Conservation (phyloP, 92 coral and sea anemone genomes). For the Siderastrea radians region DNA sequence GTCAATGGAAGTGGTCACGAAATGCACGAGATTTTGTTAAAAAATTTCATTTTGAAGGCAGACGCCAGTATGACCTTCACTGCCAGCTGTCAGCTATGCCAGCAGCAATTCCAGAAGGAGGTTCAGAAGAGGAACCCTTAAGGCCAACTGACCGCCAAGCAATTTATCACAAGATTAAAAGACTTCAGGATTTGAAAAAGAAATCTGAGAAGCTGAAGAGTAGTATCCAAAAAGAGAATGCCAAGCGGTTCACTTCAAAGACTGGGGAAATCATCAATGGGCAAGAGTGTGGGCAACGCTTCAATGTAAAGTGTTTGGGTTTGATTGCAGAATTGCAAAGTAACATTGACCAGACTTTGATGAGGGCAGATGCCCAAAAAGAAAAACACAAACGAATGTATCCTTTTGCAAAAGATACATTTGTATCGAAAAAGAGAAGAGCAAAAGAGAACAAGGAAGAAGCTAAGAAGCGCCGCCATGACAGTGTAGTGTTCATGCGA, state of each 20-base stretch:
- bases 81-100: constrained; percentile 26
- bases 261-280: constrained; percentile 57
- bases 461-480: too few species aligned
- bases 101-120: constrained; percentile 17
- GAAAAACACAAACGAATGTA: constrained; percentile 70
- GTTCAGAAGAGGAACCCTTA: constrained; percentile 36
- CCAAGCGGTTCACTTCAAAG: constrained; percentile 42
- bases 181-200: constrained; percentile 37
- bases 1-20: constrained; percentile 53
- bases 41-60: constrained; percentile 52
- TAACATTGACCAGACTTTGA: constrained; percentile 48
- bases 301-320: constrained; percentile 55
- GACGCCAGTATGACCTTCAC: constrained; percentile 65
- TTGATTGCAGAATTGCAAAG: constrained; percentile 52
- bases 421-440: constrained; percentile 61
- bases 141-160: constrained; percentile 55
- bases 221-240: constrained; percentile 49
- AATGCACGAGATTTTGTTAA: constrained; percentile 53
- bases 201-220: constrained; percentile 57
- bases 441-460: constrained; percentile 6
- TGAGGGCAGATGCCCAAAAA: constrained; percentile 45
- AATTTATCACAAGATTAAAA: constrained; percentile 19
- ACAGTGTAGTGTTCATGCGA: too few species aligned
- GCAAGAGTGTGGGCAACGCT: constrained; percentile 61
- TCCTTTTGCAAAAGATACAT: constrained; percentile 51